Percentiles rank a stretch among this genome's conserved stretches.
These are phyloP conservation scores for Mormyrus proboscirostris DNA, from an alignment of 2,797 vertebrate species.

Conservation along the genomic window DNA sequence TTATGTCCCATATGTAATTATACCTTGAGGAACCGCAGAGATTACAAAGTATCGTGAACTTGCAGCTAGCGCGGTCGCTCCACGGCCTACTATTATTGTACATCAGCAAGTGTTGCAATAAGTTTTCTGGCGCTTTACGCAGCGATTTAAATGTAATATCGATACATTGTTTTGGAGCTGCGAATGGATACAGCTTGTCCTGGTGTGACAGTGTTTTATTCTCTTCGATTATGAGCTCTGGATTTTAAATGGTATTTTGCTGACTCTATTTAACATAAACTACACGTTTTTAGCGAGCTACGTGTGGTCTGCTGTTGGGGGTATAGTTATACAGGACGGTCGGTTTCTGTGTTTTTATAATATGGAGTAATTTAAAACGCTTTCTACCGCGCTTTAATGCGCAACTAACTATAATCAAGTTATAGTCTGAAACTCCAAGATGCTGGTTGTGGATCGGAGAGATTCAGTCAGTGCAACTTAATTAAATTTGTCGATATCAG, in stretches of 20 bases:
- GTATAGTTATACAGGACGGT: neutral
- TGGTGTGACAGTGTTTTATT: neutral
- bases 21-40: neutral
- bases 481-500: neutral
- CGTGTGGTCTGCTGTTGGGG: constrained; percentile 1
- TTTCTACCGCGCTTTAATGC: neutral
- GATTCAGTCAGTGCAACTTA: neutral
- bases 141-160: neutral
- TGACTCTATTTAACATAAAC: neutral
- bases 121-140: neutral
- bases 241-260: neutral
- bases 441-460: neutral
- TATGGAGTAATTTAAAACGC: neutral
- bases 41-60: neutral
- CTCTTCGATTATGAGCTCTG: neutral
- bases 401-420: neutral
- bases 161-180: neutral
- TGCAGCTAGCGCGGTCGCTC: neutral
- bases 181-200: neutral
- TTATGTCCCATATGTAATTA: neutral
- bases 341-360: neutral
- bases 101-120: neutral
- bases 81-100: neutral
- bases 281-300: constrained; percentile 7
- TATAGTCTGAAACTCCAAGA: neutral